Evolutionary conservation across 2,797 vertebrate genomes (phyloP).

Genomic region (Neosalanx taihuensis): DNA sequence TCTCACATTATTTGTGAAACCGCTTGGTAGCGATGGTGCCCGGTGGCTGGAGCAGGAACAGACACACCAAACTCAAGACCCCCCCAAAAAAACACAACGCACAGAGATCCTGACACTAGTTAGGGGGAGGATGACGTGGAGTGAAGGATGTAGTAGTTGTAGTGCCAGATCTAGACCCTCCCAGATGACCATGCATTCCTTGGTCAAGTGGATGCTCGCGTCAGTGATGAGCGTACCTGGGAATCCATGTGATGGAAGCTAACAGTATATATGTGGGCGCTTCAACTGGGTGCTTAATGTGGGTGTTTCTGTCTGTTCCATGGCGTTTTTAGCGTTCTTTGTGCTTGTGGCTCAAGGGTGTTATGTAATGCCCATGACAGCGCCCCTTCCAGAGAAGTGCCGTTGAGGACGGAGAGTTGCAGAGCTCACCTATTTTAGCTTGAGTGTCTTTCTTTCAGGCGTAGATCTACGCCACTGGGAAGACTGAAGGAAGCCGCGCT

Average conservation of each 20-base stretch:
- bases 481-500: conserved; percentile 31
- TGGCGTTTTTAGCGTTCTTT: conserved; percentile 48
- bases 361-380: conserved; percentile 67
- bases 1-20: conserved; percentile 45
- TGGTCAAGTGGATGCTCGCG: neutral
- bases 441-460: conserved; percentile 34
- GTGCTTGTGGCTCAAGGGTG: conserved; percentile 62
- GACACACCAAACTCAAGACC: conserved; percentile 24
- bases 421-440: conserved; percentile 37
- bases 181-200: conserved; percentile 23
- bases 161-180: neutral
- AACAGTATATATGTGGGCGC: neutral
- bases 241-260: neutral
- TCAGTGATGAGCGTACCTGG: neutral
- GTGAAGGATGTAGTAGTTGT: no score
- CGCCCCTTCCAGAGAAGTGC: conserved; percentile 65
- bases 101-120: no score
- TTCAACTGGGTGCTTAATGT: conserved; percentile 17
- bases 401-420: conserved; percentile 53
- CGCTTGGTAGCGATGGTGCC: conserved; percentile 37
- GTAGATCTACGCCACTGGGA: conserved; percentile 45
- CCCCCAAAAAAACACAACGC: conserved; percentile 4
- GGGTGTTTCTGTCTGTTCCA: conserved; percentile 47
- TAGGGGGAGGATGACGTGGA: no score
- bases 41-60: conserved; percentile 30